Conservation (phyloP, 2,797 vertebrate genomes). For the Eulemur albifrons region DNA sequence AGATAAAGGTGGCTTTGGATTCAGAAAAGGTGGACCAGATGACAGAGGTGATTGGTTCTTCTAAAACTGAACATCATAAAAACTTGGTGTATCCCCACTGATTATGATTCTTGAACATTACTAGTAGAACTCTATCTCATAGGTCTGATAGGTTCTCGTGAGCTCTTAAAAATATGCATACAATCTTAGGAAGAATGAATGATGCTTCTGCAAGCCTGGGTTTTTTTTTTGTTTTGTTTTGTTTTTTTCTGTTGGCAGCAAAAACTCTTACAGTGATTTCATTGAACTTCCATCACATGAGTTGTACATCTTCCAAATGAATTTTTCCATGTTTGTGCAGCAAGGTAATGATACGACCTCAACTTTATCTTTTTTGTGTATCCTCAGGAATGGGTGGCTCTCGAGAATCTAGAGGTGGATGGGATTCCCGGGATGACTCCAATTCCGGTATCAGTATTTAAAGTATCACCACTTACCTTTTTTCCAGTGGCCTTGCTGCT, state of each 20-base stretch:
- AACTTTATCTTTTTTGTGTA: slow-evolving; percentile 63
- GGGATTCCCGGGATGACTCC: slow-evolving; percentile 88
- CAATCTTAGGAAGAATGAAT: background rate
- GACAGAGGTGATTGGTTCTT: slow-evolving; percentile 90
- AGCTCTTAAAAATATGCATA: background rate
- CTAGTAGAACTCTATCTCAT: background rate
- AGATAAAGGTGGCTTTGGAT: slow-evolving; percentile 96
- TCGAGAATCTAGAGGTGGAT: slow-evolving; percentile 91
- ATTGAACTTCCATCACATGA: background rate
- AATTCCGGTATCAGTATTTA: slow-evolving; percentile 85
- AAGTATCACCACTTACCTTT: slow-evolving; percentile 42
- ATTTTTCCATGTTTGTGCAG: slow-evolving; percentile 28
- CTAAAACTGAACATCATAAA: background rate
- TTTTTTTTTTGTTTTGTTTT: background rate
- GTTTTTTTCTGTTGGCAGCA: background rate
- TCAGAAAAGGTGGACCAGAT: slow-evolving; percentile 93
- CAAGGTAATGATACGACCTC: slow-evolving; percentile 5
- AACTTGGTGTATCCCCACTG: background rate
- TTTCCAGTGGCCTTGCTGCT: background rate
- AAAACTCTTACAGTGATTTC: background rate
- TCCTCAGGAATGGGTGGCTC: slow-evolving; percentile 90
- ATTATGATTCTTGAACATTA: background rate
- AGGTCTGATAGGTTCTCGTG: background rate
- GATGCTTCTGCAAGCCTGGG: slow-evolving; percentile 41
- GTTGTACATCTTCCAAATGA: background rate